phyloP scores from a whole-genome alignment of 2,113 vertebrate genomes.

The pig (Sus scrofa) region DNA sequence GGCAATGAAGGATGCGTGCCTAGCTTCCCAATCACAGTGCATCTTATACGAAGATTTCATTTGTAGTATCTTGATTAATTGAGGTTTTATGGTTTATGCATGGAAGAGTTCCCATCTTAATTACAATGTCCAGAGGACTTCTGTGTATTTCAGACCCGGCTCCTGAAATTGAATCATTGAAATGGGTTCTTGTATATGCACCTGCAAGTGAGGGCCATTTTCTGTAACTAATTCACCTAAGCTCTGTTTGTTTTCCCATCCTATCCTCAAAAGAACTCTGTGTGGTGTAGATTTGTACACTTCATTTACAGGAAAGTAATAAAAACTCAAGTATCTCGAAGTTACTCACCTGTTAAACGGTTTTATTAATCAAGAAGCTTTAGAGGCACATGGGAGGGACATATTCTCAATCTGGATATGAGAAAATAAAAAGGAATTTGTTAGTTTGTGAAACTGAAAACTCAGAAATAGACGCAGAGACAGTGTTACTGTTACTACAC shows the following conservation, averaged over 20 bases:
- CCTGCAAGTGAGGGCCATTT: background rate
- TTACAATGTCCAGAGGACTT: background rate
- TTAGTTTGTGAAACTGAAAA: background rate
- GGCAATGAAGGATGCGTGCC: background rate
- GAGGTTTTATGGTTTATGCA: background rate
- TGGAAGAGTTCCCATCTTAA: background rate
- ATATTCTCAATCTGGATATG: background rate
- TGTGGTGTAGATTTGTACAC: background rate
- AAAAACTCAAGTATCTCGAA: background rate
- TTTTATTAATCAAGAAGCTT: conserved; percentile 29
- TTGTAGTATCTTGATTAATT: background rate
- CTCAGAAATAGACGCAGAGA: background rate
- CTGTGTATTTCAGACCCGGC: background rate
- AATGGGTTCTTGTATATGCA: background rate
- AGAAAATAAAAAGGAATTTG: background rate
- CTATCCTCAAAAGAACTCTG: background rate
- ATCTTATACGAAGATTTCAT: background rate
- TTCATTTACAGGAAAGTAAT: background rate
- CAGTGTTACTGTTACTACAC: too few species aligned
- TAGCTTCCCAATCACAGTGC: background rate
- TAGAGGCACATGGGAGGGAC: background rate
- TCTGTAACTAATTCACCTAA: background rate
- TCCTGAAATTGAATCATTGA: background rate
- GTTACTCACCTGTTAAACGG: background rate
- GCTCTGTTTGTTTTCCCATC: background rate